These are phyloP conservation scores for Lophius piscatorius DNA, from an alignment of 2,113 vertebrate genomes.

Conservation along the genomic window DNA sequence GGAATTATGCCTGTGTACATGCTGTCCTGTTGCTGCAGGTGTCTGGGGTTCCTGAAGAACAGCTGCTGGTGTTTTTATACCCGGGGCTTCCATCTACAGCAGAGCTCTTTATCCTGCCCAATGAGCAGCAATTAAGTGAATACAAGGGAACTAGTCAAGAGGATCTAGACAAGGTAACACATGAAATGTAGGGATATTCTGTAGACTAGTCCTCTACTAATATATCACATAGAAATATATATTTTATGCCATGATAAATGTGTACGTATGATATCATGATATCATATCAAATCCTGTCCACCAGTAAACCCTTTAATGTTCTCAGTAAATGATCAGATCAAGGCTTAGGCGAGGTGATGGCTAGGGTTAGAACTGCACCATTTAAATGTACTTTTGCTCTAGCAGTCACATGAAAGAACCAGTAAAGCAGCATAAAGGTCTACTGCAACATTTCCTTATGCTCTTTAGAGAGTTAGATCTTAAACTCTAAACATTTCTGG, in stretches of 20 bases:
- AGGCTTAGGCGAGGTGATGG: too few relatives aligned
- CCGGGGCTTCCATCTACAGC: conserved; percentile 91
- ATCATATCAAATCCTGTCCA: too few relatives aligned
- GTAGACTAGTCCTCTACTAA: neutral
- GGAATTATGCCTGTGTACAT: neutral
- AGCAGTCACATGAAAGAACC: too few relatives aligned
- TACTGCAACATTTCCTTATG: too few relatives aligned
- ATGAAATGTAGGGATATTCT: neutral
- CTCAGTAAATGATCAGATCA: too few relatives aligned
- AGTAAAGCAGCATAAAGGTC: too few relatives aligned
- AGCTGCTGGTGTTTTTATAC: conserved; percentile 90
- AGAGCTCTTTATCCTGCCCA: conserved; percentile 92
- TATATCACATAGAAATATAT: neutral
- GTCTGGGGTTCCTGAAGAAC: conserved; percentile 87
- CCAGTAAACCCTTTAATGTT: too few relatives aligned
- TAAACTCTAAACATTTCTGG: too few relatives aligned
- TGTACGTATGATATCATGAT: too few relatives aligned
- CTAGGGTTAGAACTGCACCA: too few relatives aligned
- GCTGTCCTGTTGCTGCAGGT: conserved; percentile 75
- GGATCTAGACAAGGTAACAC: conserved; percentile 86
- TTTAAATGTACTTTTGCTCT: too few relatives aligned
- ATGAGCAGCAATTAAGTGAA: conserved; percentile 63
- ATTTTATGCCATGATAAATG: neutral
- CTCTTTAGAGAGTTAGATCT: too few relatives aligned
- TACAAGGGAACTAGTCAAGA: conserved; percentile 83